Evolutionary conservation across 2,888 invertebrate species (phyloP).

Genomic region (Timema podura): DNA sequence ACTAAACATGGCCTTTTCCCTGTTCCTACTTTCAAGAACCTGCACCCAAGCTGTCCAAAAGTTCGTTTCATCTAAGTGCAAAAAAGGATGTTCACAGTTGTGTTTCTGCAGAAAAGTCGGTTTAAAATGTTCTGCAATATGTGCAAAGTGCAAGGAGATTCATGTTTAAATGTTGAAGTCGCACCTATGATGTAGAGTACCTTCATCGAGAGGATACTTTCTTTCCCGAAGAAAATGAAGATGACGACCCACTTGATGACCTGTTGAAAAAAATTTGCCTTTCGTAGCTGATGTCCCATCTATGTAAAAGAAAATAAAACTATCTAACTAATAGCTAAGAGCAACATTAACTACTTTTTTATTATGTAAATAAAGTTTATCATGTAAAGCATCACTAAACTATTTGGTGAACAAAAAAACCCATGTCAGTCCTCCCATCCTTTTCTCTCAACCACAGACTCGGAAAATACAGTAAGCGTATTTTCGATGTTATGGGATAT

Average conservation of each 20-base stretch:
- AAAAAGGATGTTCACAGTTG: background rate
- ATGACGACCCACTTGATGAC: background rate
- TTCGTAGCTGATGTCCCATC: no score
- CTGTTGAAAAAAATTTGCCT: no score
- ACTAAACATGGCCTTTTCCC: background rate
- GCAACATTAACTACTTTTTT: no score
- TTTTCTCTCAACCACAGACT: no score
- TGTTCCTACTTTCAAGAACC: conserved; percentile 5
- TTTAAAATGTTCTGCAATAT: conserved; percentile 3
- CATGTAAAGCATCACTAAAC: no score
- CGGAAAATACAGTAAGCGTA: no score
- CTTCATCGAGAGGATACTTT: background rate
- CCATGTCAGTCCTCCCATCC: no score
- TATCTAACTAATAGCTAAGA: no score
- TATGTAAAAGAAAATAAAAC: no score
- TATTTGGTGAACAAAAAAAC: no score
- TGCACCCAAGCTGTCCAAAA: background rate
- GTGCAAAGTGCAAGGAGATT: background rate
- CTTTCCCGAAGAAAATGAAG: background rate
- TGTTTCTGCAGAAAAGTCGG: background rate
- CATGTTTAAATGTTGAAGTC: conserved; percentile 5
- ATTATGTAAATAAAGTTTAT: no score
- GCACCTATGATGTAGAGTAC: background rate
- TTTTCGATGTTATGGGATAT: no score
- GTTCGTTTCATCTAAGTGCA: background rate